phyloP scores from a whole-genome alignment of 2,113 vertebrate genomes.

The Dicentrarchus labrax region DNA sequence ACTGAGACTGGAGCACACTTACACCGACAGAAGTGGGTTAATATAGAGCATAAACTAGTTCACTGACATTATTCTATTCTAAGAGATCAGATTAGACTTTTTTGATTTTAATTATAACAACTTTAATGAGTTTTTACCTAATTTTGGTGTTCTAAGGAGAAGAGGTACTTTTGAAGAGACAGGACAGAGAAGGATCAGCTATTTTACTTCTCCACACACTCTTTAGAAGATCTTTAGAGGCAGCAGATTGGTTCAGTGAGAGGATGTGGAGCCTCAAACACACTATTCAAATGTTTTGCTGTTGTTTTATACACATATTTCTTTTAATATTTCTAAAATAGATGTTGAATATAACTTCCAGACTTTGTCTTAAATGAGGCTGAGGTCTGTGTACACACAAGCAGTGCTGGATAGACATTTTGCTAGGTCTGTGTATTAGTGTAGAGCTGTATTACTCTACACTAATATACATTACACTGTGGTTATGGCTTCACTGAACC shows the following conservation, averaged over 20 bases:
- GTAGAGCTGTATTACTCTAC: neutral
- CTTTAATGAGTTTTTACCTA: no score
- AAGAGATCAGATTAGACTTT: neutral
- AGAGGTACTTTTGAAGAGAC: neutral
- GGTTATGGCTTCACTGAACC: neutral
- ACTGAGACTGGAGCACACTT: neutral
- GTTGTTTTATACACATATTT: neutral
- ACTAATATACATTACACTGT: neutral
- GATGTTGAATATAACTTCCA: neutral
- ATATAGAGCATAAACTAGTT: neutral
- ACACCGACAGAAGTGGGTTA: neutral
- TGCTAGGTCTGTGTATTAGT: no score
- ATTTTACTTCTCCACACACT: neutral
- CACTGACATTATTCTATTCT: neutral
- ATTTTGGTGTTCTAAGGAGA: neutral
- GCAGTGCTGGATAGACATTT: neutral
- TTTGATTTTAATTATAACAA: no score
- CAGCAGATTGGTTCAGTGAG: neutral
- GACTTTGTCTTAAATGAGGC: neutral
- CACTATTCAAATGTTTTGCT: no score
- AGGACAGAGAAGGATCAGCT: neutral
- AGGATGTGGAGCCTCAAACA: neutral
- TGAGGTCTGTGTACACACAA: neutral
- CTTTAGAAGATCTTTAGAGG: neutral
- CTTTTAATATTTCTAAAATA: no score